phyloP scores from a whole-genome alignment of 2,797 vertebrate genomes.

The Ctenopoma multispine region DNA sequence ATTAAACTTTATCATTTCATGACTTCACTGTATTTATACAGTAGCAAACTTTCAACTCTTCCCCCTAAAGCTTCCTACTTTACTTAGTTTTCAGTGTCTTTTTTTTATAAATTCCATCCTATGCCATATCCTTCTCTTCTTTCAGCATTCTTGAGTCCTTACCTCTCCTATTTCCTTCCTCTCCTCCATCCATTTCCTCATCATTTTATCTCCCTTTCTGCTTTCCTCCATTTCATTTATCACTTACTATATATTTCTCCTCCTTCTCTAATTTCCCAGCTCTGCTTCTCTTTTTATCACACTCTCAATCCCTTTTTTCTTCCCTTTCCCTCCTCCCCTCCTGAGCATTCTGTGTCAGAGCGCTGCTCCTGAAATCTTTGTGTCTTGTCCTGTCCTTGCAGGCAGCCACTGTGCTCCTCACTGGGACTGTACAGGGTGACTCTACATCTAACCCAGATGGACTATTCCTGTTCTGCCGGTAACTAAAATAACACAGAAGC shows the following conservation, averaged over 20 bases:
- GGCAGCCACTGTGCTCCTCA: slow-evolving; percentile 17
- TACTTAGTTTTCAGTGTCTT: too few species aligned
- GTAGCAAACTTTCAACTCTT: too few species aligned
- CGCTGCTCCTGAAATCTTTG: slow-evolving; percentile 26
- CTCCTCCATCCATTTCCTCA: slow-evolving; percentile 1
- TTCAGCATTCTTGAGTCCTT: not conserved
- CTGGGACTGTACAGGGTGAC: slow-evolving; percentile 45
- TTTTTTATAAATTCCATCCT: too few species aligned
- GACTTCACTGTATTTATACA: too few species aligned
- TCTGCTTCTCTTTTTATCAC: slow-evolving; percentile 1
- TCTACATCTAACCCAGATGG: slow-evolving; percentile 62
- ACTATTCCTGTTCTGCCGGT: slow-evolving; percentile 59
- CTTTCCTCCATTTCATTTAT: slow-evolving; percentile 1
- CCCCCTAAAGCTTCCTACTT: too few species aligned
- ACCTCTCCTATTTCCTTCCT: not conserved
- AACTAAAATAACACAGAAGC: slow-evolving; percentile 59
- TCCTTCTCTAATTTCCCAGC: slow-evolving; percentile 1
- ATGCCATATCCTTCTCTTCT: too few species aligned
- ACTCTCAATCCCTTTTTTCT: not conserved
- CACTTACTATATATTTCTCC: slow-evolving; percentile 2
- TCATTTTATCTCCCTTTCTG: not conserved
- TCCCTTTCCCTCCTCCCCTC: not conserved
- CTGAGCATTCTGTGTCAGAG: slow-evolving; percentile 31
- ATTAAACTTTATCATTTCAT: too few species aligned
- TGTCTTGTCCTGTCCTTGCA: slow-evolving; percentile 59